These are phyloP conservation scores for Meda fulgida DNA, from an alignment of 2,797 vertebrate genomes.

Conservation along the genomic window DNA sequence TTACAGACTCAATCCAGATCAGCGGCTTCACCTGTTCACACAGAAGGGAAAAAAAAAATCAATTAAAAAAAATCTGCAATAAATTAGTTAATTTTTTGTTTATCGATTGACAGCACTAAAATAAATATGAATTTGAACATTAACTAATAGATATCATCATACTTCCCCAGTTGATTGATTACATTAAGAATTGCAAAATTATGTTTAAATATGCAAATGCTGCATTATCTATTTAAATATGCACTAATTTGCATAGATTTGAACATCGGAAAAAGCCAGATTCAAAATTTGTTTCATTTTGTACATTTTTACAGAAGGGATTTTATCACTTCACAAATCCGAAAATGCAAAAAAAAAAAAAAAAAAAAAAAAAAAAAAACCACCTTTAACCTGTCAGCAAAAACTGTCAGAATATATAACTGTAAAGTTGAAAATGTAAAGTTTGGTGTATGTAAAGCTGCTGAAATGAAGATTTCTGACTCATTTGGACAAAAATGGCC, in stretches of 20 bases:
- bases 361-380: too few relatives aligned
- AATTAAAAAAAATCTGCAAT: too few relatives aligned
- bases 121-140: too few relatives aligned
- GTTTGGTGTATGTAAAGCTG: background rate
- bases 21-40: constrained; percentile 90
- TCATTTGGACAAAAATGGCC: background rate
- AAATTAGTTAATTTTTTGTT: too few relatives aligned
- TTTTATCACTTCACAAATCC: background rate
- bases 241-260: background rate
- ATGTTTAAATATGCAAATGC: background rate
- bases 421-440: too few relatives aligned
- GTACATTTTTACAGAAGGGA: background rate
- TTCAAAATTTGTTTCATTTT: background rate
- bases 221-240: background rate
- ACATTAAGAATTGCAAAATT: background rate
- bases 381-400: too few relatives aligned
- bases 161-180: background rate
- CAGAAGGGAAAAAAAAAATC: background rate
- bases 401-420: background rate
- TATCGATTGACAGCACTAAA: too few relatives aligned
- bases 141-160: background rate
- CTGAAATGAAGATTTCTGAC: background rate
- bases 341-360: background rate
- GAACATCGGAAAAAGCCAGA: background rate
- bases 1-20: constrained; percentile 99